Conservation (phyloP, 1,140 invertebrate species). For the Helicoverpa armigera region DNA sequence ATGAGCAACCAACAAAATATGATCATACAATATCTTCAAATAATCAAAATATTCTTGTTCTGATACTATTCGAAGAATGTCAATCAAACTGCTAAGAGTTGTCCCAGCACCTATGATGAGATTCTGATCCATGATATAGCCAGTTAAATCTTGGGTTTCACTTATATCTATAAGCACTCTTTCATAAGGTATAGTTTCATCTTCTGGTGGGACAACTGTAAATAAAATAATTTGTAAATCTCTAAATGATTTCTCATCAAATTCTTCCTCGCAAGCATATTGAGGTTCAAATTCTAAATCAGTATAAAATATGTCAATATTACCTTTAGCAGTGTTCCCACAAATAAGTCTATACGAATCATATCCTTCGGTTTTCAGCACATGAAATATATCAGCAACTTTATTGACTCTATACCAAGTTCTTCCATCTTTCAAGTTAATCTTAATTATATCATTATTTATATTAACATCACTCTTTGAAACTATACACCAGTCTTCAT, state of each 20-base stretch:
- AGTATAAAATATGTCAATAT: neutral
- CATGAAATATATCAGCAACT: conserved; percentile 64
- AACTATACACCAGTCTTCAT: conserved; percentile 71
- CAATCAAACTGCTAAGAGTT: conserved; percentile 88
- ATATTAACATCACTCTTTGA: conserved; percentile 53
- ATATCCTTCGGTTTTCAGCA: conserved; percentile 59
- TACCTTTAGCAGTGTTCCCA: conserved; percentile 86
- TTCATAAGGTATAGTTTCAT: conserved; percentile 85
- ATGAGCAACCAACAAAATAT: conserved; percentile 90
- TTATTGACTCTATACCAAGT: conserved; percentile 67
- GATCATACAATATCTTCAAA: conserved; percentile 77
- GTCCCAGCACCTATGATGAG: conserved; percentile 88
- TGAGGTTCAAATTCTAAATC: too few relatives aligned
- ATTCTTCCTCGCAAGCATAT: too few relatives aligned
- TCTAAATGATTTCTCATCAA: too few relatives aligned
- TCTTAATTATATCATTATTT: conserved; percentile 64
- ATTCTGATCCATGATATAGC: conserved; percentile 81
- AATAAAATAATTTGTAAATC: too few relatives aligned
- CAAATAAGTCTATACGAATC: conserved; percentile 85
- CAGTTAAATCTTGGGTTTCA: conserved; percentile 88
- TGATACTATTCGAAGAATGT: conserved; percentile 87
- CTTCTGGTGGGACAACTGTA: conserved; percentile 89
- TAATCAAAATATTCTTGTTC: conserved; percentile 80
- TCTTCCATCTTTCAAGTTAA: conserved; percentile 67
- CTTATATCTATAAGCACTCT: conserved; percentile 91